These are phyloP conservation scores for Erythrocebus patas DNA, from an alignment of 2,113 vertebrate genomes.

Conservation along the genomic window DNA sequence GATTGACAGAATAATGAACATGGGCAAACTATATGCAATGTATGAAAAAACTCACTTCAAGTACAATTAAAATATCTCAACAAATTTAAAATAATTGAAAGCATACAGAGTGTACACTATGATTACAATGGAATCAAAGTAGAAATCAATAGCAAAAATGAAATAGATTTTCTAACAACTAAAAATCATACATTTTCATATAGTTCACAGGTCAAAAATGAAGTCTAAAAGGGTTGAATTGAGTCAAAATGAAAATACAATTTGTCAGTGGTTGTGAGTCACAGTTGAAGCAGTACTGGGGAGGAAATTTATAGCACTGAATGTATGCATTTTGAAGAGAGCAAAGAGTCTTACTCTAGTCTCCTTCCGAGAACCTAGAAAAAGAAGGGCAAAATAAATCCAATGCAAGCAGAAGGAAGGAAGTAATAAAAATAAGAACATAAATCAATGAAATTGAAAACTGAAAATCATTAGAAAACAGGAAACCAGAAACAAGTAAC, in stretches of 20 bases:
- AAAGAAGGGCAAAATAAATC: background rate
- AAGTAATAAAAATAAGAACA: background rate
- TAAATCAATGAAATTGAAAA: background rate
- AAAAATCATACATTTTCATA: background rate
- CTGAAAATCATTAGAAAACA: background rate
- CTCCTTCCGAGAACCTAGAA: background rate
- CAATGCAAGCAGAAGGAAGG: background rate
- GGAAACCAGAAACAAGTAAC: background rate
- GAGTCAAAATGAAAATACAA: background rate
- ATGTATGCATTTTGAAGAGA: background rate
- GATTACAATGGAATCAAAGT: background rate
- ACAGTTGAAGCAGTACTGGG: background rate
- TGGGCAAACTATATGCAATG: background rate
- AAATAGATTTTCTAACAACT: background rate
- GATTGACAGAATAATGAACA: background rate
- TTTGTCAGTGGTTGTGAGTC: background rate
- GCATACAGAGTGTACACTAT: background rate
- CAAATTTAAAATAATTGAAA: background rate
- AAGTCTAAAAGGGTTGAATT: background rate
- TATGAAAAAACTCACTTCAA: background rate
- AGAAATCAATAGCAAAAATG: background rate
- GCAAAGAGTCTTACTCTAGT: background rate
- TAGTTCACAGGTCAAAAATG: background rate
- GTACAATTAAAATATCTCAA: background rate
- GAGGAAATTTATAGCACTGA: background rate